Base-by-base conservation (phyloP, 1,140 invertebrate species). In the Atopsyche davidsoni region DNA sequence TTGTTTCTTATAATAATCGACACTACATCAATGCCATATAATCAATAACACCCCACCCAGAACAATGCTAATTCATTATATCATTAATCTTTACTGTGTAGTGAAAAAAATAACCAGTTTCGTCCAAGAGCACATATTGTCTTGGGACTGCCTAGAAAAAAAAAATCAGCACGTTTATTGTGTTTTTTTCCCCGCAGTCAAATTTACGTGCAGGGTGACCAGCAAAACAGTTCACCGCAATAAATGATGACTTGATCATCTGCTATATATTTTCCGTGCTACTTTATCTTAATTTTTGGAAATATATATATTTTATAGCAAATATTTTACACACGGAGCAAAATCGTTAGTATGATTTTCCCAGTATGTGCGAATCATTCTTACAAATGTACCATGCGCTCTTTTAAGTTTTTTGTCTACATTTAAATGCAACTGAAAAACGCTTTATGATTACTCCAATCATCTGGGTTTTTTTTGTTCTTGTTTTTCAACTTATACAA, bases 41-140 rank as follows among this genome's bases (percentile, higher is more conserved):
- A 56, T 56, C 54, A 56, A 44, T 46, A 56, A 56, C 54, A 56
- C 48, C 44, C 16, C 46, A 51, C 44, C 42, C 48, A 48, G 48
- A 56, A 56, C 54, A 56, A 56, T 56, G 40, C 45, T 48, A 51
- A 56, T 56, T 51, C 43, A 49, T 50, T 43, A 32, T 47, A 43
- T 51, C 54, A 35, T 48, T 41, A 48, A 48, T 41, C 46, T 48
- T 48, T 40, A 48, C 24, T n/a, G 18, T 24, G 13, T 3, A 10
- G 7, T 19, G 17, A n/a, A 35, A 35, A 35, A 35, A 35, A 28
- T 6, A 4, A 28, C 24, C 24, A 28, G 24, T 28, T 28, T 7
- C 24, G n/a, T n/a, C n/a, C n/a, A n/a, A 28, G n/a, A 28, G 24
- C 24, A 28, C 24, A 28, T 28, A 28, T 28, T 28, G 24, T 28